Evolutionary conservation across 2,797 vertebrate genomes (phyloP).

Genomic region (Crossoptilon crossoptilon): DNA sequence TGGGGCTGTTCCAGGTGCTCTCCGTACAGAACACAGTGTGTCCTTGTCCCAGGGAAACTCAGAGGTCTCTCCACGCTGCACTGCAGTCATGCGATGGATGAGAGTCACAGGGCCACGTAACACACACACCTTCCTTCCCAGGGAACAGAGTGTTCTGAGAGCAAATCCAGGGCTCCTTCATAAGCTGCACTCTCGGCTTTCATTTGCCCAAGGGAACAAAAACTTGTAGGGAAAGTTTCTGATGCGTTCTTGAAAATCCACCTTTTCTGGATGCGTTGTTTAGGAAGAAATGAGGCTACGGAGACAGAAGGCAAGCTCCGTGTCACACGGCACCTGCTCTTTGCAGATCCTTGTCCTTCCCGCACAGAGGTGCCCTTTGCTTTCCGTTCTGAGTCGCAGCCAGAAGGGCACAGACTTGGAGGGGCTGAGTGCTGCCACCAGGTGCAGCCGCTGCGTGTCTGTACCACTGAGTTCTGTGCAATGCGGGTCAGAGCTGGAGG

Average conservation of each 20-base stretch:
- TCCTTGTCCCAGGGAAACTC: not conserved
- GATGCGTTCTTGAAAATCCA: not conserved
- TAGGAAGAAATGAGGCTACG: not conserved
- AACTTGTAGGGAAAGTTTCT: not conserved
- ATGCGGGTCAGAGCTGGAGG: not conserved
- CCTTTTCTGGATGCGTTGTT: fast-evolving
- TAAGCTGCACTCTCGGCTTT: not conserved
- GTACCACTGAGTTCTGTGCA: not conserved
- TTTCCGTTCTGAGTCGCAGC: not conserved
- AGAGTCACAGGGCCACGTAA: not conserved
- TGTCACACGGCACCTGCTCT: fast-evolving
- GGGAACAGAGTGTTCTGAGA: not conserved
- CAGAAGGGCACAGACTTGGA: not conserved
- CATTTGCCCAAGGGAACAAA: not conserved
- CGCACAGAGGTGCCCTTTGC: not conserved
- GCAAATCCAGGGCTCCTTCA: not conserved
- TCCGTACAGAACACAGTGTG: not conserved
- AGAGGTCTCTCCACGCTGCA: not conserved
- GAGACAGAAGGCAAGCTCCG: not conserved
- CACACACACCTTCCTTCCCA: not conserved
- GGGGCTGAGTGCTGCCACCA: not conserved
- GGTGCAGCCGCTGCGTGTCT: not conserved
- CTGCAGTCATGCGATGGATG: not conserved
- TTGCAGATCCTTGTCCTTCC: not conserved
- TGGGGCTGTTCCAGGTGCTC: not conserved